These are phyloP conservation scores for Neocrepidodera transversa DNA, from an alignment of 2,888 invertebrate genomes.

Conservation along the genomic window DNA sequence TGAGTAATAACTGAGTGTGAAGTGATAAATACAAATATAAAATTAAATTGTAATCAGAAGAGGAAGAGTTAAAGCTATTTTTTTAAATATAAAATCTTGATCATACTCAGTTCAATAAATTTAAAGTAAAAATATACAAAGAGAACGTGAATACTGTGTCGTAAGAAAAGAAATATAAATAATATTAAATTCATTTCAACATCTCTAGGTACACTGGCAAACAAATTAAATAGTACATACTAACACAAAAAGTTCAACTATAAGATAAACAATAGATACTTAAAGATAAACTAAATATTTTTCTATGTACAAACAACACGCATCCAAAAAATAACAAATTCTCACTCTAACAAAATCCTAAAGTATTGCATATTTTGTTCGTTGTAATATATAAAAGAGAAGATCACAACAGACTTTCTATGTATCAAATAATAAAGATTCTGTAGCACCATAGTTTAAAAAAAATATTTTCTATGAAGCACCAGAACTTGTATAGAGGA, in stretches of 20 bases:
- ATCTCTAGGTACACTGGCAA: slow-evolving; percentile 50
- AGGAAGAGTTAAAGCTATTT: slow-evolving; percentile 47
- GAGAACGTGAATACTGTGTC: slow-evolving; percentile 54
- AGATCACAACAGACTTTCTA: slow-evolving; percentile 49
- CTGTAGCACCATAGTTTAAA: slow-evolving; percentile 58
- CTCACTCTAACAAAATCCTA: slow-evolving; percentile 47
- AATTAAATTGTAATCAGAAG: slow-evolving; percentile 43
- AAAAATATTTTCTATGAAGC: slow-evolving; percentile 57
- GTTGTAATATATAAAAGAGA: slow-evolving; percentile 47
- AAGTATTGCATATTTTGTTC: slow-evolving; percentile 52
- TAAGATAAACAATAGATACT: slow-evolving; percentile 50
- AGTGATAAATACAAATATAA: slow-evolving; percentile 51
- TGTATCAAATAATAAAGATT: slow-evolving; percentile 42
- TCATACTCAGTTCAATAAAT: slow-evolving; percentile 46
- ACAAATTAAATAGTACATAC: slow-evolving; percentile 55
- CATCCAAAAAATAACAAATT: slow-evolving; percentile 46
- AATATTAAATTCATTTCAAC: slow-evolving; percentile 45
- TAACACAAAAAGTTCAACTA: slow-evolving; percentile 49
- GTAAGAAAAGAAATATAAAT: slow-evolving; percentile 51
- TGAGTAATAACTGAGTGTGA: slow-evolving; percentile 47
- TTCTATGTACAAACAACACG: slow-evolving; percentile 50
- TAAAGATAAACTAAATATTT: slow-evolving; percentile 51
- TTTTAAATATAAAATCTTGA: slow-evolving; percentile 44
- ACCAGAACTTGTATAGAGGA: slow-evolving; percentile 54
- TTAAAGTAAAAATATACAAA: slow-evolving; percentile 41